Base-by-base conservation (phyloP, 2,888 invertebrate species). In the Polyommatus iphigenia region DNA sequence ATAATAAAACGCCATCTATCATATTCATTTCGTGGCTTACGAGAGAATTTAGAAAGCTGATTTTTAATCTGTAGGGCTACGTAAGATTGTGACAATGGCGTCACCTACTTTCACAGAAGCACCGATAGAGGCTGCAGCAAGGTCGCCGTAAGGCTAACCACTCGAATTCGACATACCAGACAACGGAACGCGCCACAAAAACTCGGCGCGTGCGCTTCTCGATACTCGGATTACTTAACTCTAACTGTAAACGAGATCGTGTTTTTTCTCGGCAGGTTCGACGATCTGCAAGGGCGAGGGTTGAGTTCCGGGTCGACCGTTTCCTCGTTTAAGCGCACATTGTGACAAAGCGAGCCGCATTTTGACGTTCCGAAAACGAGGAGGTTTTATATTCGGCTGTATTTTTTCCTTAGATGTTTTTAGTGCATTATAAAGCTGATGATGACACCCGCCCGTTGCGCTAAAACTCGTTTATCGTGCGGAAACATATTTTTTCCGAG, bases 61-160 rank as follows among this genome's bases (percentile, higher is more conserved):
- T 86, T 86, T 86, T 86, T 80, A 75, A 54, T 75, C 83, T 83
- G 85, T 89, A 89, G 90, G 90, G 90, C 88, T 85, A 82, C 75
- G 84, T 76, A 79, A 75, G 79, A 78, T 72, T 77, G 79, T 78
- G 78, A 67, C 62, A 75, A 29, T 76, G 85, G 85, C 87, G 87
- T 91, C 90, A 90, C 91, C 91, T 89, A 92, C 93, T 92, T 93
- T 92, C 93, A 90, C 91, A 85, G 86, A 87, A 88, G 87, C 88
- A 85, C 85, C 87, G 83, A 85, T 86, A 85, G 84, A 85, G 82
- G 86, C 86, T 84, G 87, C 84, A 85, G 89, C 93, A 93, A 93
- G 93, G 93, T 93, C 93, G 92, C 87, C 87, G 90, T 90, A 90
- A 93, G 93, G 93, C 92, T 92, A 93, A 93, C 93, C 91, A 92